A percentile compares a stretch with the other conserved stretches of the same genome.
Evolutionary conservation across 2,888 invertebrate genomes (phyloP).

Genomic region (Metallyticus violacea): DNA sequence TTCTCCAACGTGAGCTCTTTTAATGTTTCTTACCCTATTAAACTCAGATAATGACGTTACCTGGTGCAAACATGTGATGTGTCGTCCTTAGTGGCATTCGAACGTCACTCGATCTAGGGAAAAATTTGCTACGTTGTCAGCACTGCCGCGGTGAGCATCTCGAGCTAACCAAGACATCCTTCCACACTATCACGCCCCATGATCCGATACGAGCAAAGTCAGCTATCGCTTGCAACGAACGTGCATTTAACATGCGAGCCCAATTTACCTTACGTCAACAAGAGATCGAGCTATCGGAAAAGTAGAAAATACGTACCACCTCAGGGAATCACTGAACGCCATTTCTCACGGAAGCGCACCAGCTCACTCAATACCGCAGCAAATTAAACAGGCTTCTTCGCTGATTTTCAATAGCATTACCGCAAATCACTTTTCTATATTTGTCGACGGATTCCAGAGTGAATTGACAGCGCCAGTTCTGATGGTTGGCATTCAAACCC

Average conservation of each 20-base stretch:
- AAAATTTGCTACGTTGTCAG: too few species aligned
- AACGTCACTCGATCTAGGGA: too few species aligned
- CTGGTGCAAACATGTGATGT: neutral
- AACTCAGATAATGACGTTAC: neutral
- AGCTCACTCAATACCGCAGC: neutral
- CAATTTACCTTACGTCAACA: slow-evolving; percentile 3
- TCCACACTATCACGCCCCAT: neutral
- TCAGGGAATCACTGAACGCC: neutral
- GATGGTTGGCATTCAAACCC: too few species aligned
- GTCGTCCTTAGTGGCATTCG: neutral
- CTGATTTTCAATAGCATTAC: too few species aligned
- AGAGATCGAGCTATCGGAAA: neutral
- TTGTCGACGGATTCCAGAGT: too few species aligned
- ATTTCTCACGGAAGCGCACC: neutral
- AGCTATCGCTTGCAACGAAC: neutral
- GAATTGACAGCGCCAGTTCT: too few species aligned
- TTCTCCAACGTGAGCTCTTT: too few species aligned
- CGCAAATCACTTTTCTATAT: too few species aligned
- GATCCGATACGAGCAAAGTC: neutral
- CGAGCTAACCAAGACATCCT: neutral
- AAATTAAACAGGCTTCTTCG: too few species aligned
- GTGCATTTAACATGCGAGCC: neutral
- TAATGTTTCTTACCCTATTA: neutral
- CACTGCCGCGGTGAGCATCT: too few species aligned
- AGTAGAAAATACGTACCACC: neutral